Conservation (phyloP, 2,797 vertebrate species). For the Mus caroli region DNA sequence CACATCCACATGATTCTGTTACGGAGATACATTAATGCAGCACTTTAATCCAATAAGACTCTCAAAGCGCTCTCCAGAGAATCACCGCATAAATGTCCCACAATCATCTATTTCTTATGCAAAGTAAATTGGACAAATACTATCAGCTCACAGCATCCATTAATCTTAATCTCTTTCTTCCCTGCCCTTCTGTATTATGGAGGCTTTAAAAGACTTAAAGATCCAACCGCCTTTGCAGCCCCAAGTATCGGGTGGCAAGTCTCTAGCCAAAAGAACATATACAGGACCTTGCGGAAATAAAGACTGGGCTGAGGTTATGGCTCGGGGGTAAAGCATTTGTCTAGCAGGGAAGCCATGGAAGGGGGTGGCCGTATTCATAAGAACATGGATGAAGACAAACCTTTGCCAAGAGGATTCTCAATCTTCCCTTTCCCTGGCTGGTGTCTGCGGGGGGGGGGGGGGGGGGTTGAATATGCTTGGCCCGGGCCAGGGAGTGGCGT, state of each 20-base stretch:
- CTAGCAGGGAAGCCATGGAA: not conserved
- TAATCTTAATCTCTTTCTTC: slow-evolving; percentile 54
- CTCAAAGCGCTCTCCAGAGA: slow-evolving; percentile 55
- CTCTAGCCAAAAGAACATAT: not conserved
- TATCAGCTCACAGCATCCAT: not conserved
- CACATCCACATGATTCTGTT: not conserved
- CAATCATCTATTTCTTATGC: slow-evolving; percentile 44
- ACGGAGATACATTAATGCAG: not conserved
- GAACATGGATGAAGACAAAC: not conserved
- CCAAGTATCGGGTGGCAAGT: not conserved
- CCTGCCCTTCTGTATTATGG: not conserved
- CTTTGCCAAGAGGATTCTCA: not conserved
- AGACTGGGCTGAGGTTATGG: not conserved
- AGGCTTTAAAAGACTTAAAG: slow-evolving; percentile 47
- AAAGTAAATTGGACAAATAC: slow-evolving; percentile 57
- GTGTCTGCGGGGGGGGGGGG: not conserved
- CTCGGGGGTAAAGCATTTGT: not conserved
- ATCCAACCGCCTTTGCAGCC: slow-evolving; percentile 10
- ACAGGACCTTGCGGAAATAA: slow-evolving; percentile 21
- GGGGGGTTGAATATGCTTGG: not conserved
- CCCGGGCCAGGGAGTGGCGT: not conserved
- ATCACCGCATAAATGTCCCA: slow-evolving; percentile 4
- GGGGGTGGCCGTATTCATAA: not conserved
- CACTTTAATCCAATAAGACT: slow-evolving; percentile 37
- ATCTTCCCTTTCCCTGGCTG: not conserved